Percentiles rank a stretch among this genome's conserved stretches.
These are phyloP conservation scores for Hypselothyrea guttata DNA, from an alignment of 2,888 invertebrate species.

Conservation along the genomic window DNA sequence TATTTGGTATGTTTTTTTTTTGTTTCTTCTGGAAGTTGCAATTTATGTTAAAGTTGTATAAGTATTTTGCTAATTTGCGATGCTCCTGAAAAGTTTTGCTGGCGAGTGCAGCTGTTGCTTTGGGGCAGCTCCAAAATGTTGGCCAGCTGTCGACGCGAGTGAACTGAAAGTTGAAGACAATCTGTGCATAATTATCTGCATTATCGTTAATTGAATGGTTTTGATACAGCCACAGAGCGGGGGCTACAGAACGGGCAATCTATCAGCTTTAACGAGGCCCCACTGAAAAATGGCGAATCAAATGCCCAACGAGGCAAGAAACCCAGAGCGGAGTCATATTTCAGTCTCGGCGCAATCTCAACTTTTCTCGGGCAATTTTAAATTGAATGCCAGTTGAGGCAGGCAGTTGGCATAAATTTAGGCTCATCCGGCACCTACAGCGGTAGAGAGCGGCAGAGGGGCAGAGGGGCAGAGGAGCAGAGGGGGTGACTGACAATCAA, in stretches of 20 bases:
- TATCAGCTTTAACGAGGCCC: slow-evolving; percentile 26
- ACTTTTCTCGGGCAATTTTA: slow-evolving; percentile 70
- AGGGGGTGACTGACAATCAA: slow-evolving; percentile 54
- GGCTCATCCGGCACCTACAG: slow-evolving; percentile 5
- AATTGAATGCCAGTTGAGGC: slow-evolving; percentile 62
- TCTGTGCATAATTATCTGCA: slow-evolving; percentile 14
- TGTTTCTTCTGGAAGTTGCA: too few species aligned
- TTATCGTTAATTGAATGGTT: slow-evolving; percentile 14
- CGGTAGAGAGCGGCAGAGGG: neutral
- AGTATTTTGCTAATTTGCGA: slow-evolving; percentile 5
- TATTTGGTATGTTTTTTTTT: too few species aligned
- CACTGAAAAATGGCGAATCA: slow-evolving; percentile 37
- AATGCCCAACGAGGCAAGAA: slow-evolving; percentile 15
- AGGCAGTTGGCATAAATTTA: slow-evolving; percentile 63
- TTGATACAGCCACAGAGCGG: neutral
- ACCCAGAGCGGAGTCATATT: slow-evolving; percentile 39
- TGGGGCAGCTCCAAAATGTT: neutral
- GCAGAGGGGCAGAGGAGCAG: neutral
- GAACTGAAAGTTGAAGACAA: slow-evolving; percentile 5
- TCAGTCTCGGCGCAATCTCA: slow-evolving; percentile 61
- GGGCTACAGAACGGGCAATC: neutral
- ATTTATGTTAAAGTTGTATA: slow-evolving; percentile 34
- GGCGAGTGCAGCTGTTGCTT: neutral
- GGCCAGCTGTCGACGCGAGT: neutral
- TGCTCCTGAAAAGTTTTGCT: neutral